Evolutionary conservation across 1,140 invertebrate genomes (phyloP).

Genomic region (Centruroides sculpturatus): DNA sequence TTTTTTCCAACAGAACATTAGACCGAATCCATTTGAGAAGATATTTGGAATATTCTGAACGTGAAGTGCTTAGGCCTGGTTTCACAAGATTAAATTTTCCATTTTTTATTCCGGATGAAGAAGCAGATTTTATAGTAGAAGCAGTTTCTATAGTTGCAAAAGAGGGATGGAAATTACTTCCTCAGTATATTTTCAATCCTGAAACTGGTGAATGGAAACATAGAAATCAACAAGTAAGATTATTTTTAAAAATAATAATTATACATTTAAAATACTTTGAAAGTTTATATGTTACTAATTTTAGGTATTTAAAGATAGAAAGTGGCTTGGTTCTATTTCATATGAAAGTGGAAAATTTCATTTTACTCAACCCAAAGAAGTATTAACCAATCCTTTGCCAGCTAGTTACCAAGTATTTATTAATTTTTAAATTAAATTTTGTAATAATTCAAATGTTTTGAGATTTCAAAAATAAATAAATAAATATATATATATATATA

Average conservation of each 20-base stretch:
- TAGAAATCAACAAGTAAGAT: conserved; percentile 47
- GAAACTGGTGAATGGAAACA: conserved; percentile 83
- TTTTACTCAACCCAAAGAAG: conserved; percentile 20
- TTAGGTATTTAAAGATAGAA: conserved; percentile 54
- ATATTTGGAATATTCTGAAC: conserved; percentile 41
- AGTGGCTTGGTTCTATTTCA: conserved; percentile 61
- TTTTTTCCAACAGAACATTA: conserved; percentile 31
- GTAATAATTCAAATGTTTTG: too few relatives aligned
- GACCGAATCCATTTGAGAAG: conserved; percentile 44
- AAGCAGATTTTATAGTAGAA: conserved; percentile 66
- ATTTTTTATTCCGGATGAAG: conserved; percentile 63
- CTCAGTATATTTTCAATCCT: conserved; percentile 68
- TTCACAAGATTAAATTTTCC: conserved; percentile 72
- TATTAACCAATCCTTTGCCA: too few relatives aligned
- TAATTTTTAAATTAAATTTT: too few relatives aligned
- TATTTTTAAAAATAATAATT: neutral
- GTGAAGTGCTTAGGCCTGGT: conserved; percentile 68
- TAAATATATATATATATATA: too few relatives aligned
- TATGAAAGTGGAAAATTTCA: conserved; percentile 61
- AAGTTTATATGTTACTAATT: conserved; percentile 4
- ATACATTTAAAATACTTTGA: neutral
- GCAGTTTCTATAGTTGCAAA: conserved; percentile 74
- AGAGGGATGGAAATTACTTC: conserved; percentile 76
- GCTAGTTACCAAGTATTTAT: too few relatives aligned
- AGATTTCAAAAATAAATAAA: too few relatives aligned